Base-by-base conservation (phyloP, 2,797 vertebrate genomes). In the Sebastes iracundus region DNA sequence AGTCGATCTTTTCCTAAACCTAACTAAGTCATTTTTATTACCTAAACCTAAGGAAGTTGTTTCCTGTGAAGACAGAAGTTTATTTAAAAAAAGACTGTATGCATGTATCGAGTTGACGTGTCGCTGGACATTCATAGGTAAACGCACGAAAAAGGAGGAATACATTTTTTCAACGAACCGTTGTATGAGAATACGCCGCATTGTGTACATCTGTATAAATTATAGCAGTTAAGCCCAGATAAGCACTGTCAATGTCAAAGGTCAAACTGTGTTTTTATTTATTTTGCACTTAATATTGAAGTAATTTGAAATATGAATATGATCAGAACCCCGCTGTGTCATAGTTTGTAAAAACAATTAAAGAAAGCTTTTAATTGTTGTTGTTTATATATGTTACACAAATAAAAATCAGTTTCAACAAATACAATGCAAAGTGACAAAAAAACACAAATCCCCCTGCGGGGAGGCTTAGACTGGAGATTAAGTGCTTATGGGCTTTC, bases 401-500 rank as follows among this genome's bases (percentile, higher is more conserved):
- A 42, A 63, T 60, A 27, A 69, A 65, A 65, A 71, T 75, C 20
- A 53, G 42, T 67, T 75, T 72, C 12, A 18, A 67, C 49, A 77
- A 75, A 81, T 52, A 72, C 67, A 79, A 74, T 87, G 38, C 72
- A 46, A 77, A 77, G 32, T 75, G 80, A 85, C 70, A 62, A 42
- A 71, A 76, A 77, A 86, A 83, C 63, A 81, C 63, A 81, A 76
- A 85, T 83, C 42, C 74, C 58, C 74, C 49, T 10, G 25, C 55
- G 55, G 46, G 70, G 77, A 55, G 67, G 59, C 76, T 87, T 72
- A 72, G 49, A 53, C 56, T 35, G 52, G 38, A 83, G 75, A 86
- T 86, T 77, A 83, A 81, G 58, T 68, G 56, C 74, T 87, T 79
- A 68, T 53, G 53, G 68, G 75, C 72, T 78, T 89, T 84, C 58